Evolutionary conservation across 2,797 vertebrate genomes (phyloP).

Genomic region (Chloroceryle inda): DNA sequence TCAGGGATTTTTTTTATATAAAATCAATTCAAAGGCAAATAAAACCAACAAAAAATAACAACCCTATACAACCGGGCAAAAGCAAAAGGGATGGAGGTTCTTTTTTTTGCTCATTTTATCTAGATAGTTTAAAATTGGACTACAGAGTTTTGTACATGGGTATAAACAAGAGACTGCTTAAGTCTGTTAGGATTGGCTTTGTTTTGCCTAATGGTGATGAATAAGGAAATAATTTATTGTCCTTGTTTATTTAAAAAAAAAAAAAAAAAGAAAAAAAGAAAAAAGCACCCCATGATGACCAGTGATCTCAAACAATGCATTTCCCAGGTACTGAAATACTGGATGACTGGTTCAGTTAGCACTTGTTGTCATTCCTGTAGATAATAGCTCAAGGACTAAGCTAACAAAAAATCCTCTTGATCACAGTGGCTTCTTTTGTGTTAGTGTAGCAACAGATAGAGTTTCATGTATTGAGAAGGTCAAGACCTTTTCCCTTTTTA

Average conservation of each 20-base stretch:
- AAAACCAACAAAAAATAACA: background rate
- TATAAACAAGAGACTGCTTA: background rate
- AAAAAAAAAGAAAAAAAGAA: background rate
- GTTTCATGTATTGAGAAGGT: constrained; percentile 5
- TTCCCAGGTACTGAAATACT: background rate
- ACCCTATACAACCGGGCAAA: background rate
- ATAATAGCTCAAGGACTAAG: background rate
- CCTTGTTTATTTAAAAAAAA: background rate
- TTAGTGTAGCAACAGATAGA: background rate
- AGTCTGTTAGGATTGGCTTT: background rate
- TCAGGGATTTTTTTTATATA: background rate
- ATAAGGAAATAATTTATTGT: background rate
- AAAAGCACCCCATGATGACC: background rate
- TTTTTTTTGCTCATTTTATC: background rate
- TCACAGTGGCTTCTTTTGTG: background rate
- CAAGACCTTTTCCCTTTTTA: constrained; percentile 23
- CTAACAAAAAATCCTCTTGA: background rate
- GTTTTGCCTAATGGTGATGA: background rate
- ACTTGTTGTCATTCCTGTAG: background rate
- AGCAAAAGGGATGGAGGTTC: background rate
- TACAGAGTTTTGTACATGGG: background rate
- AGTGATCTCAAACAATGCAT: background rate
- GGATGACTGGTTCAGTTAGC: constrained; percentile 18
- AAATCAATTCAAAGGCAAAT: background rate
- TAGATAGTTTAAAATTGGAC: background rate